phyloP scores from a whole-genome alignment of 2,113 vertebrate genomes.

The Channa argus region DNA sequence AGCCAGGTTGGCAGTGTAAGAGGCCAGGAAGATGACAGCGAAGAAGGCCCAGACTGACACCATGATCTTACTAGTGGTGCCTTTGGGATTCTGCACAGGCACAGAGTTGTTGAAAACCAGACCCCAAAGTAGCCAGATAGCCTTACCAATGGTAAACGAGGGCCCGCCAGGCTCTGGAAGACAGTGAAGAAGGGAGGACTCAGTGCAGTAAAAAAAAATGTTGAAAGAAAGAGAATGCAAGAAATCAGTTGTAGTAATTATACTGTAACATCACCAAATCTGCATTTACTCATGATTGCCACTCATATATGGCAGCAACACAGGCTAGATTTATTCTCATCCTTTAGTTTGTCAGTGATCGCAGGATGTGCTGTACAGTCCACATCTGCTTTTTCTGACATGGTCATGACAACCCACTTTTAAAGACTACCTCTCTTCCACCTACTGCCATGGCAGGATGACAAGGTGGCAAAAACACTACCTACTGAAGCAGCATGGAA shows the following conservation, averaged over 20 bases:
- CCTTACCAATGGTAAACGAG: conserved; percentile 99
- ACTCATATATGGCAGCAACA: conserved; percentile 41
- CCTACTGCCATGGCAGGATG: conserved; percentile 51
- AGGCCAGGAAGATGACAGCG: conserved; percentile 99
- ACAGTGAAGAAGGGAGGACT: conserved; percentile 5
- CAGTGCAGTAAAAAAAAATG: conserved; percentile 12
- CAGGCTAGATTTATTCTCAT: conserved; percentile 36
- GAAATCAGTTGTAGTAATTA: conserved; percentile 25
- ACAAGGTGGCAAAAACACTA: conserved; percentile 59
- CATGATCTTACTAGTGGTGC: conserved; percentile 99
- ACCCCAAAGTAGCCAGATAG: conserved; percentile 98
- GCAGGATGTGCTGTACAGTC: conserved; percentile 17
- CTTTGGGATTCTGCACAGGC: conserved; percentile 98
- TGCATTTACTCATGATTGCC: conserved; percentile 29
- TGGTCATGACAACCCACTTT: conserved; percentile 58
- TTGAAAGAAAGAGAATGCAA: conserved; percentile 1
- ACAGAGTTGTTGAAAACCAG: conserved; percentile 99
- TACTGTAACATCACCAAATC: conserved; percentile 22
- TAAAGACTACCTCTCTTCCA: conserved; percentile 52
- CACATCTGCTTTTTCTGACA: conserved; percentile 24
- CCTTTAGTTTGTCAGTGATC: conserved; percentile 45
- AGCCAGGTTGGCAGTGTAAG: conserved; percentile 99
- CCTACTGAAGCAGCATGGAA: conserved; percentile 45
- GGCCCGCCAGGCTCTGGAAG: conserved; percentile 94
- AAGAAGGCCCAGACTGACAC: conserved; percentile 99